Base-by-base conservation (phyloP, 2,113 vertebrate species). In the Hippopotamus amphibius region DNA sequence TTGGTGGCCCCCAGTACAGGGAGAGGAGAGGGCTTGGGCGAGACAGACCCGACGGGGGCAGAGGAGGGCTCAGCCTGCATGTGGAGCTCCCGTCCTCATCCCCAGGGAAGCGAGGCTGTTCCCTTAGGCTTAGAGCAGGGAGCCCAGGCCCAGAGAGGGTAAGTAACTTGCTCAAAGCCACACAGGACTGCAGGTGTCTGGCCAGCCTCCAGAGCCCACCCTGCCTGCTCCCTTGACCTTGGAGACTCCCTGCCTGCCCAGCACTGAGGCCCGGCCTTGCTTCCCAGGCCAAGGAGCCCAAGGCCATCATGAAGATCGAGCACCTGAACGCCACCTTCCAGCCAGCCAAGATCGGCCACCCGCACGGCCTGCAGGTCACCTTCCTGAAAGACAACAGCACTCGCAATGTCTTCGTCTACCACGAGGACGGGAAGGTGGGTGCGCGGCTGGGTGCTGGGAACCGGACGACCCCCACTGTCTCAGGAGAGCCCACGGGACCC, bases 381-480 rank as follows among this genome's bases (percentile, higher is more conserved):
- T 99, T 99, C 98, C 91, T 99, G 98, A 99, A 99, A 97, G 99
- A 99, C 98, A 99, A 99, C 96, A 99, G 99, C 98, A 99, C 99
- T 12, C 99, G 99, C 81, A 99, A 99, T 90, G 99, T 99, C 98
- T 99, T 99, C 77, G 98, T 99, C 33, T 99, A 99, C 97, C 99
- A 99, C 0, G 99, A 99, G 96, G 99, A 99, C 24, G 99, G 99
- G 90, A 99, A 99, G 99, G 99, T 99, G 97, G 98, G 98, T 22
- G 21, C 0, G 0, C 0, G 0, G 24, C 22, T 0, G 22, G 24
- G 72, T 3, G 2, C 14, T 24, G 22, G 57, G 2, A 33, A 5
- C n/a, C 14, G 4, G 11, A 14, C 69, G 21, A 7, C 41, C 37
- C 68, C 0, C 19, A 1, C 69, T 6, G 21, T 24, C 80, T 22